Percentiles rank a stretch among this genome's conserved stretches.
phyloP scores from a whole-genome alignment of 2,797 vertebrate genomes.

The Loris lydekkerianus region DNA sequence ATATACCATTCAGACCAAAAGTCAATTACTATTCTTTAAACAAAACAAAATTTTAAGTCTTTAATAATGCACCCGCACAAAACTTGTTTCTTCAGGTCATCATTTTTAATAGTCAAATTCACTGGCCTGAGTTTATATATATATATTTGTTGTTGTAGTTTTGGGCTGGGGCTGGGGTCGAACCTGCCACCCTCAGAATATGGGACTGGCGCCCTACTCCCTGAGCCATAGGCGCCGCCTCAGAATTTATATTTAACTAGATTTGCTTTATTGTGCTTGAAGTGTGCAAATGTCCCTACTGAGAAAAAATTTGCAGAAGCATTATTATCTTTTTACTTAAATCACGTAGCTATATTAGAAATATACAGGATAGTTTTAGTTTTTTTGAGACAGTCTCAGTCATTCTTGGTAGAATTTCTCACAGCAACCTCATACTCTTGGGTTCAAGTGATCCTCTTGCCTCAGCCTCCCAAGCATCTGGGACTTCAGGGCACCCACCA shows the following conservation, averaged over 20 bases:
- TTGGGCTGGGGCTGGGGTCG: too few species aligned
- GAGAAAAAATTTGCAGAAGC: constrained; percentile 1
- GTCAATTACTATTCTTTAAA: constrained; percentile 43
- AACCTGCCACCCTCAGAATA: too few species aligned
- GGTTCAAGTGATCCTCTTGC: too few species aligned
- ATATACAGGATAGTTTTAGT: constrained; percentile 12
- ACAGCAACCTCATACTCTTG: too few species aligned
- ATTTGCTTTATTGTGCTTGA: constrained; percentile 36
- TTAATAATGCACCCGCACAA: constrained; percentile 20
- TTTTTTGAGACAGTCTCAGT: background rate
- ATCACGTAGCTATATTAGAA: constrained; percentile 10
- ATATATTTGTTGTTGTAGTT: too few species aligned
- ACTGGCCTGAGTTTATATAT: constrained; percentile 54
- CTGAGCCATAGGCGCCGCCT: background rate
- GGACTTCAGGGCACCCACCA: too few species aligned
- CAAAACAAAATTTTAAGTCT: background rate
- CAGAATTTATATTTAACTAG: constrained; percentile 58
- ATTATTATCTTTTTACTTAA: constrained; percentile 33
- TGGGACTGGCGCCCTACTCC: too few species aligned
- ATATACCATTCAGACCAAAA: constrained; percentile 53
- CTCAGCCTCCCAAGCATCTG: too few species aligned
- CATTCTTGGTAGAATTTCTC: too few species aligned
- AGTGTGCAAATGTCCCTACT: constrained; percentile 1
- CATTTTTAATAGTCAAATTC: constrained; percentile 43
- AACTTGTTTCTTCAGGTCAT: constrained; percentile 52